Evolutionary conservation across 2,888 invertebrate species (phyloP).

Genomic region (Drosophila cognata): DNA sequence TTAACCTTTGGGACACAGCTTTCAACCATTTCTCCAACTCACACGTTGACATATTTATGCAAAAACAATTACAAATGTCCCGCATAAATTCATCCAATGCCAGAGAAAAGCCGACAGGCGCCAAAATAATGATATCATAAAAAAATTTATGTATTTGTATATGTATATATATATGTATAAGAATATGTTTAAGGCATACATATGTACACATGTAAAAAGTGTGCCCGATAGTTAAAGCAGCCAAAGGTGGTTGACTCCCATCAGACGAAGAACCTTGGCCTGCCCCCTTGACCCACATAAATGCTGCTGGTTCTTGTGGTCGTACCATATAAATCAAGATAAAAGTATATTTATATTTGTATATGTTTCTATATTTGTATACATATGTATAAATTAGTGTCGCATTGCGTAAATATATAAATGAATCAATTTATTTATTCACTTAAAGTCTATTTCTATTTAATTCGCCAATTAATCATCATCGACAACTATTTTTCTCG

Average conservation of each 20-base stretch:
- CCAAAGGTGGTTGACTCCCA: conserved; percentile 23
- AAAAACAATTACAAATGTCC: conserved; percentile 47
- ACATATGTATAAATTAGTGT: conserved; percentile 6
- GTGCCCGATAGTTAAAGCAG: conserved; percentile 21
- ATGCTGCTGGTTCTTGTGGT: conserved; percentile 4
- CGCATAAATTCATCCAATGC: conserved; percentile 53
- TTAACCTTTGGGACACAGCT: conserved; percentile 7
- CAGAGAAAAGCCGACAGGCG: conserved; percentile 43
- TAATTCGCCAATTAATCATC: background rate
- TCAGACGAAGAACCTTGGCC: conserved; percentile 5
- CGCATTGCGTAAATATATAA: conserved; percentile 2
- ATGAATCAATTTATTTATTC: conserved; percentile 2
- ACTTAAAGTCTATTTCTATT: background rate
- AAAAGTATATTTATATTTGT: background rate
- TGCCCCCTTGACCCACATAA: conserved; percentile 50
- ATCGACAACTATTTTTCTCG: background rate
- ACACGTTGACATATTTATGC: conserved; percentile 14
- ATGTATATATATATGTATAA: background rate
- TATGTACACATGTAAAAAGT: conserved; percentile 40
- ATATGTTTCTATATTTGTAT: too few species aligned
- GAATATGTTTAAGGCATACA: background rate
- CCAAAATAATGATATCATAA: conserved; percentile 52
- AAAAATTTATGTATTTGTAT: conserved; percentile 7
- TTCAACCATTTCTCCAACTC: background rate
- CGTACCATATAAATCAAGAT: background rate